phyloP scores from a whole-genome alignment of 2,888 invertebrate genomes.

The Brenthis hecate region DNA sequence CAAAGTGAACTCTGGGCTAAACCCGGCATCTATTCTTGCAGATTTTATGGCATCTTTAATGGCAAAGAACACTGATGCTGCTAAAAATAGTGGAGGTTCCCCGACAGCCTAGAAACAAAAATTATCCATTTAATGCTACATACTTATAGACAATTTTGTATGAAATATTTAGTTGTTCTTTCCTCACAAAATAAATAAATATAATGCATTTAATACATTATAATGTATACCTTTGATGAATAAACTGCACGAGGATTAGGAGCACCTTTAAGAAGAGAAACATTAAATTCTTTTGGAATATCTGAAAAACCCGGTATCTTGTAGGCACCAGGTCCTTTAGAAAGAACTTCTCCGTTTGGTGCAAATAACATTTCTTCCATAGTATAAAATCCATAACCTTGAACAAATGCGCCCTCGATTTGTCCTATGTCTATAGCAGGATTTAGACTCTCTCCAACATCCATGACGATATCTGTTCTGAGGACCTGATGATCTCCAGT shows the following conservation, averaged over 20 bases:
- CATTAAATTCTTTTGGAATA: conserved; percentile 92
- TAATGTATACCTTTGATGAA: conserved; percentile 88
- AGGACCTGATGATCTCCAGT: conserved; percentile 93
- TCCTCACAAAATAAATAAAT: background rate
- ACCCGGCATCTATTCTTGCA: conserved; percentile 87
- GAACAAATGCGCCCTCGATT: conserved; percentile 93
- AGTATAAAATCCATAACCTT: conserved; percentile 92
- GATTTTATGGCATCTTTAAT: conserved; percentile 92
- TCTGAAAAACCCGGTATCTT: conserved; percentile 93
- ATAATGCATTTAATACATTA: background rate
- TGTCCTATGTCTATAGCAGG: conserved; percentile 96
- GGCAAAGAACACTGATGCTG: conserved; percentile 92
- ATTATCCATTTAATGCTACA: background rate
- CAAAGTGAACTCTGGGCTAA: conserved; percentile 82
- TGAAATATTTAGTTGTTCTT: background rate
- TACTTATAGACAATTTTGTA: too few species aligned
- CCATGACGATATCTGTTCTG: conserved; percentile 94
- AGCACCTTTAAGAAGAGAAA: conserved; percentile 90
- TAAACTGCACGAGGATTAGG: conserved; percentile 92
- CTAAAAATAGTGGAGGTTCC: conserved; percentile 96
- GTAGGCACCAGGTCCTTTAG: conserved; percentile 92
- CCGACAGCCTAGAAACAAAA: conserved; percentile 89
- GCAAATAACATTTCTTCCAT: conserved; percentile 91
- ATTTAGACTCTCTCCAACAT: conserved; percentile 93
- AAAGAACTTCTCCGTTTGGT: conserved; percentile 86